phyloP scores from a whole-genome alignment of 2,113 vertebrate species.

The Nipponia nippon region DNA sequence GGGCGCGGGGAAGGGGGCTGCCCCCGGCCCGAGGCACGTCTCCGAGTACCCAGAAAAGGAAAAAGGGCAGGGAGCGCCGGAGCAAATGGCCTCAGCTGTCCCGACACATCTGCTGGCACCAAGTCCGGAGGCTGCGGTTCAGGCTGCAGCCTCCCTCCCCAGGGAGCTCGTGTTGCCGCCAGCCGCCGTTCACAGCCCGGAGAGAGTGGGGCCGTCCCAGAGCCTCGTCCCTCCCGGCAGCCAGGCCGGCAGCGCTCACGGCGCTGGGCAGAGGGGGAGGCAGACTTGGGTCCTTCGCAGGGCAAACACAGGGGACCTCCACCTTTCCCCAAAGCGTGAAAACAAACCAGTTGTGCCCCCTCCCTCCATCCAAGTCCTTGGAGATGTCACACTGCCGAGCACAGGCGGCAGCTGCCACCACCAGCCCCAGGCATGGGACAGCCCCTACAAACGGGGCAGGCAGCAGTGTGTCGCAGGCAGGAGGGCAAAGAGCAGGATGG shows the following conservation, averaged over 20 bases:
- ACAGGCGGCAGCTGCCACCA: neutral
- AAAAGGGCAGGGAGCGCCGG: neutral
- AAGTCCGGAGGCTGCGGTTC: neutral
- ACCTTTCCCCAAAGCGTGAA: neutral
- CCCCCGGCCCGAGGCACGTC: neutral
- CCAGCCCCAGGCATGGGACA: neutral
- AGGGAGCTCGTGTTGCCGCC: rapidly evolving
- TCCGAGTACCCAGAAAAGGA: neutral
- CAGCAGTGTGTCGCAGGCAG: neutral
- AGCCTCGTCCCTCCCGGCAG: neutral
- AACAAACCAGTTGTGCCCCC: neutral
- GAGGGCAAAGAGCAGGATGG: neutral
- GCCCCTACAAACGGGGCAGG: neutral
- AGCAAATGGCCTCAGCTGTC: neutral
- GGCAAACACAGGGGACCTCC: neutral
- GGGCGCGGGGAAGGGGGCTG: neutral
- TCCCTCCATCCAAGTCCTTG: neutral
- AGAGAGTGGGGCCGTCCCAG: rapidly evolving
- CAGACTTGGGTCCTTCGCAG: neutral
- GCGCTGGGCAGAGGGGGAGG: neutral
- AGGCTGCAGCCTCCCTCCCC: neutral
- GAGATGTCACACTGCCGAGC: neutral
- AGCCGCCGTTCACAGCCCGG: rapidly evolving
- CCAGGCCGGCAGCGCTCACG: neutral
- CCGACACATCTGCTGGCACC: rapidly evolving